Percentiles rank a stretch among this genome's conserved stretches.
Conservation (phyloP, 2,797 vertebrate genomes). For the Psittacula derbiana region DNA sequence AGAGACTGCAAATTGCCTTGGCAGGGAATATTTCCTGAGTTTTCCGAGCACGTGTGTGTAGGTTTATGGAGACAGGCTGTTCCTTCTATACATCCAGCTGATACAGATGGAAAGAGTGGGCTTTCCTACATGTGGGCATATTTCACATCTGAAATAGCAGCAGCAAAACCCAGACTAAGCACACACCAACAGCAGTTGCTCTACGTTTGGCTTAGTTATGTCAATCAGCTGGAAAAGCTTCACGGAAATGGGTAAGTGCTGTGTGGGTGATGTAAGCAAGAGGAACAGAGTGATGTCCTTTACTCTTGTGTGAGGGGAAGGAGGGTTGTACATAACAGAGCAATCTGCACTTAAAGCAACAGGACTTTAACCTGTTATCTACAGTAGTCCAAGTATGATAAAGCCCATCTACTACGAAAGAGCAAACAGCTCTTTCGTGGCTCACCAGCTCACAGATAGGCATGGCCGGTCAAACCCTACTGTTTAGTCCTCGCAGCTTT, state of each 20-base stretch:
- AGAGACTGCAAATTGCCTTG: background rate
- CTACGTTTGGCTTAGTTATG: background rate
- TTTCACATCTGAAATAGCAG: background rate
- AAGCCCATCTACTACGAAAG: background rate
- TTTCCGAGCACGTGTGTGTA: fast-evolving
- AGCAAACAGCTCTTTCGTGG: background rate
- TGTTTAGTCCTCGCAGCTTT: background rate
- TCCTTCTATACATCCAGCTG: background rate
- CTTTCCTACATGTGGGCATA: background rate
- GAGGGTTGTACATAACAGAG: background rate
- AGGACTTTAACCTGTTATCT: background rate
- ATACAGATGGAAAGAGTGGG: background rate
- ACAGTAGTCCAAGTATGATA: too few species aligned
- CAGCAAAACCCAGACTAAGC: background rate
- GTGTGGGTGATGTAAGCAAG: background rate
- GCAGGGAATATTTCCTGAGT: background rate
- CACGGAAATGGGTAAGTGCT: background rate
- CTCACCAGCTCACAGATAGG: background rate
- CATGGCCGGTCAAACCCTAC: background rate
- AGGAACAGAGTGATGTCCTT: background rate
- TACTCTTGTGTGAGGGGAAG: background rate
- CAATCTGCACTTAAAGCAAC: background rate
- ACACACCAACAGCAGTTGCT: background rate
- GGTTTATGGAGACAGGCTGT: background rate
- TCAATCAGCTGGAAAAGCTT: background rate